Evolutionary conservation across 2,888 invertebrate genomes (phyloP).

Genomic region (Tetanocera ferruginea): DNA sequence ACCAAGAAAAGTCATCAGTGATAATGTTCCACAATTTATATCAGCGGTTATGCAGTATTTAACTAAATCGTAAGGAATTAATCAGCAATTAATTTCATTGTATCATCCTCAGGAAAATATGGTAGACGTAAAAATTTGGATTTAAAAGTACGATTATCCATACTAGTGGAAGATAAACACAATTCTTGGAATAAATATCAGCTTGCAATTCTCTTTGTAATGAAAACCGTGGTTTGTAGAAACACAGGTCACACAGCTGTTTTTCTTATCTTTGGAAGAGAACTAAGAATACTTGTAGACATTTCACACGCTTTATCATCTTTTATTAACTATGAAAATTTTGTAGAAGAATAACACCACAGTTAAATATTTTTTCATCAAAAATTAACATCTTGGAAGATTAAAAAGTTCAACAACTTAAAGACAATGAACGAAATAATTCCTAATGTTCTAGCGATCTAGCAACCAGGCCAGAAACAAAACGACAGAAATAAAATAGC

Average conservation of each 20-base stretch:
- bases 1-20: slow-evolving; percentile 55
- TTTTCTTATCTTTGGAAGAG: too few species aligned
- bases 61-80: background rate
- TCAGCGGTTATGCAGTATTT: slow-evolving; percentile 57
- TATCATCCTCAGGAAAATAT: slow-evolving; percentile 62
- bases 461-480: too few species aligned
- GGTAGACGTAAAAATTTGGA: slow-evolving; percentile 52
- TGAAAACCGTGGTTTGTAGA: slow-evolving; percentile 57
- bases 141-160: slow-evolving; percentile 39
- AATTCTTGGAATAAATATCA: slow-evolving; percentile 44
- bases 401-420: too few species aligned
- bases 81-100: slow-evolving; percentile 49
- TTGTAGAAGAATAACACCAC: too few species aligned
- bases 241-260: slow-evolving; percentile 56
- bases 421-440: too few species aligned
- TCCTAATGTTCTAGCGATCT: too few species aligned
- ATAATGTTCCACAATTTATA: slow-evolving; percentile 60
- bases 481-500: too few species aligned
- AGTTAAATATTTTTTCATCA: too few species aligned
- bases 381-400: too few species aligned
- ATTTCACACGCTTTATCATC: too few species aligned
- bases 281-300: too few species aligned
- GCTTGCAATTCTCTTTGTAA: slow-evolving; percentile 60
- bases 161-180: slow-evolving; percentile 36
- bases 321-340: too few species aligned